Conservation (phyloP, 1,140 invertebrate genomes). For the Drosophila nikananu region DNA sequence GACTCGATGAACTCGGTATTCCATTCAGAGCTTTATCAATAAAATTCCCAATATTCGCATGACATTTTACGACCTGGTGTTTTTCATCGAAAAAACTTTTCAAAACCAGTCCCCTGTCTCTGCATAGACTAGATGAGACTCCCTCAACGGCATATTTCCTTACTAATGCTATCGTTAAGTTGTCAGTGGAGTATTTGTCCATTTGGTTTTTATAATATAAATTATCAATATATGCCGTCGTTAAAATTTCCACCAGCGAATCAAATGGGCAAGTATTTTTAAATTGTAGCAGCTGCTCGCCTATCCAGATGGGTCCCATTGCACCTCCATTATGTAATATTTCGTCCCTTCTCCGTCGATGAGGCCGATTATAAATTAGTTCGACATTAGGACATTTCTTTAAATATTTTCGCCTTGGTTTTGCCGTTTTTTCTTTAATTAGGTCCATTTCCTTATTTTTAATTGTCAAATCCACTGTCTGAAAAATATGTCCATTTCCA, state of each 20-base stretch:
- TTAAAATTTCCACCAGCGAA: background rate
- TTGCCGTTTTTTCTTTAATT: background rate
- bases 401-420: background rate
- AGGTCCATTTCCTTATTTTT: background rate
- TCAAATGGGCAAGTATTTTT: slow-evolving; percentile 6
- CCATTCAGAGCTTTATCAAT: background rate
- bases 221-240: background rate
- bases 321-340: background rate
- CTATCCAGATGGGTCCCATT: background rate
- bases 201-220: background rate
- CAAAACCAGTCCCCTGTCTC: background rate
- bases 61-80: background rate
- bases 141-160: background rate
- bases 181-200: background rate
- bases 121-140: background rate
- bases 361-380: slow-evolving; percentile 5
- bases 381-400: background rate
- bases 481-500: background rate
- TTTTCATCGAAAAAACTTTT: slow-evolving; percentile 9
- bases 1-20: background rate
- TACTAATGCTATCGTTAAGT: background rate
- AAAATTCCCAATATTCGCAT: background rate
- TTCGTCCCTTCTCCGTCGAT: slow-evolving; percentile 7
- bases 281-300: background rate
- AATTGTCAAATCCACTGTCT: background rate